A percentile compares a stretch with the other conserved stretches of the same genome.
Conservation (phyloP, 2,113 vertebrate genomes). For the Paracanthobrama guichenoti region DNA sequence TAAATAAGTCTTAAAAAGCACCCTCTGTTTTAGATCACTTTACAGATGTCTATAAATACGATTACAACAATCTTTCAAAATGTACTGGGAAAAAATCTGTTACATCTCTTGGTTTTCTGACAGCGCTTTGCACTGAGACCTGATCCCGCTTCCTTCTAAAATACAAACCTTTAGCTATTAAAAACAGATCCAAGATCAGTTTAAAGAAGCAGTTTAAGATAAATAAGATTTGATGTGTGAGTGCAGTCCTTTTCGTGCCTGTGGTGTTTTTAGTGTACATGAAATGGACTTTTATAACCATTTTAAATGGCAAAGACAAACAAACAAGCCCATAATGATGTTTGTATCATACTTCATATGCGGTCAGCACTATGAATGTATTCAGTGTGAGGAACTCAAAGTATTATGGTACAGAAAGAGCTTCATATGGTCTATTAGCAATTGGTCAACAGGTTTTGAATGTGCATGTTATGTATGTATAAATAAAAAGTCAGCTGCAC, state of each 20-base stretch:
- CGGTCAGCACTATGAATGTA: neutral
- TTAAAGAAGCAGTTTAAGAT: neutral
- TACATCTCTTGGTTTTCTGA: slow-evolving; percentile 41
- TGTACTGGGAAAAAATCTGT: slow-evolving; percentile 33
- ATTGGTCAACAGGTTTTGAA: slow-evolving; percentile 41
- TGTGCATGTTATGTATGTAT: neutral
- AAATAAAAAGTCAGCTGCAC: neutral
- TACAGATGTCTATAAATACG: slow-evolving; percentile 61
- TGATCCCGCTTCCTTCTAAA: neutral
- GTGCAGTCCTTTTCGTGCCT: slow-evolving; percentile 13
- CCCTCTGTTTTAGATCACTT: slow-evolving; percentile 49
- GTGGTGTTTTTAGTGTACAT: slow-evolving; percentile 25
- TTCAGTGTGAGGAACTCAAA: neutral
- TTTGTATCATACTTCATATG: neutral
- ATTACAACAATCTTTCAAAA: slow-evolving; percentile 52
- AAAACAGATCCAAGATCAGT: neutral
- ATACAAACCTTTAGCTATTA: neutral
- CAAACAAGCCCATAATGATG: neutral
- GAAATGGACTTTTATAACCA: neutral
- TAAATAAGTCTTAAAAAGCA: slow-evolving; percentile 71
- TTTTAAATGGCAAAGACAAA: neutral
- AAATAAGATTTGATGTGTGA: neutral
- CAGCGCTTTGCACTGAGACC: neutral
- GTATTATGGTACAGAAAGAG: neutral
- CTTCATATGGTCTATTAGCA: slow-evolving; percentile 4